phyloP scores from a whole-genome alignment of 2,113 vertebrate genomes.

The Physeter macrocephalus region DNA sequence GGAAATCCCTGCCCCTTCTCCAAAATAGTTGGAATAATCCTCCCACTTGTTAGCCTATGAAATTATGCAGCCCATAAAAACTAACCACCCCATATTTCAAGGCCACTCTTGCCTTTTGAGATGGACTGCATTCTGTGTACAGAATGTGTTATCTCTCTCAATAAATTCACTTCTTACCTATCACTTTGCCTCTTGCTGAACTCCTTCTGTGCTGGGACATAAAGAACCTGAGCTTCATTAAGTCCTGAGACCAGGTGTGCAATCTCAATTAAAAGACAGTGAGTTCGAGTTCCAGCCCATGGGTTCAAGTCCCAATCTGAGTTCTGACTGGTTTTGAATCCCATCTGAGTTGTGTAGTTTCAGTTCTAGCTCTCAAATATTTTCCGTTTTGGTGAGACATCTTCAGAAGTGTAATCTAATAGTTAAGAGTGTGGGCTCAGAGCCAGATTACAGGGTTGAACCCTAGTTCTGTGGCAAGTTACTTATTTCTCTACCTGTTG shows the following conservation, averaged over 20 bases:
- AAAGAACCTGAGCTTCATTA: not conserved
- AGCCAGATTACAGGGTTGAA: not conserved
- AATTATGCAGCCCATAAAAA: too few species aligned
- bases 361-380: not conserved
- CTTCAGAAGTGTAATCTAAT: not conserved
- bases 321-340: not conserved
- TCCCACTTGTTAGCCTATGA: too few species aligned
- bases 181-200: not conserved
- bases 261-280: not conserved
- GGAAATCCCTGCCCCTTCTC: too few species aligned
- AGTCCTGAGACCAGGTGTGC: not conserved
- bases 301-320: too few species aligned
- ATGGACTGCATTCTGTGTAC: too few species aligned
- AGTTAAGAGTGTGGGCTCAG: not conserved
- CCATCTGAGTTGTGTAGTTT: not conserved
- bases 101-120: too few species aligned
- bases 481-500: not conserved
- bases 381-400: not conserved
- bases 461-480: not conserved
- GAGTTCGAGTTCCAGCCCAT: not conserved
- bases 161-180: not conserved
- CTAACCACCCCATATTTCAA: too few species aligned
- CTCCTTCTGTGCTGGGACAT: not conserved
- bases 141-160: too few species aligned
- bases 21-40: too few species aligned